A percentile compares a stretch with the other conserved stretches of the same genome.
phyloP scores from a whole-genome alignment of 1,140 invertebrate species.

The Tachypleus tridentatus region DNA sequence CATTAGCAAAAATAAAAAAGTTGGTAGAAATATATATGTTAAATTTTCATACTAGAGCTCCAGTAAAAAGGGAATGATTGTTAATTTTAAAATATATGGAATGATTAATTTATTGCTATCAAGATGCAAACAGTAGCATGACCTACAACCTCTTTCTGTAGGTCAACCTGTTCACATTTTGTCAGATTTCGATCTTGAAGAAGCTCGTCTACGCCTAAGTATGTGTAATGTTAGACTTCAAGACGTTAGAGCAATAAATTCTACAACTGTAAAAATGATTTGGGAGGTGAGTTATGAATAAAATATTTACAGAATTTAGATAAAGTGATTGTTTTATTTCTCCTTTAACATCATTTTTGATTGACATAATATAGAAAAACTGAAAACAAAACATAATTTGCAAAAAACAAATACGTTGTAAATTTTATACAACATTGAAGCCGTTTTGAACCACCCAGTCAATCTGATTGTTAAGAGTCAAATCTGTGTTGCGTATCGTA shows the following conservation, averaged over 20 bases:
- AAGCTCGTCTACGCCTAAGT: constrained; percentile 42
- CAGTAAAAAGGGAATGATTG: too few species aligned
- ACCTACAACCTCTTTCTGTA: constrained; percentile 30
- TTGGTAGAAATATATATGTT: too few species aligned
- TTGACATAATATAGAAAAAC: constrained; percentile 5
- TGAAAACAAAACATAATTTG: constrained; percentile 4
- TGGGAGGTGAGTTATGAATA: constrained; percentile 55
- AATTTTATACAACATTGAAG: too few species aligned
- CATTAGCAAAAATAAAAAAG: too few species aligned
- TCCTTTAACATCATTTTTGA: background rate
- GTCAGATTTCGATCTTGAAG: constrained; percentile 60
- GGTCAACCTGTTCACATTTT: constrained; percentile 46
- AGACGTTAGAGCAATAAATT: constrained; percentile 59
- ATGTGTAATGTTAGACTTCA: constrained; percentile 49
- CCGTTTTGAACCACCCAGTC: too few species aligned
- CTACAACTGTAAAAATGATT: constrained; percentile 62
- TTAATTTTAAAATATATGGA: too few species aligned
- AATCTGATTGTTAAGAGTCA: too few species aligned
- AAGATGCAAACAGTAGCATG: background rate
- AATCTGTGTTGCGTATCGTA: too few species aligned
- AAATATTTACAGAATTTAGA: background rate
- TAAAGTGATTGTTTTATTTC: background rate
- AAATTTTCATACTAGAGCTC: too few species aligned
- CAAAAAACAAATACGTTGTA: too few species aligned
- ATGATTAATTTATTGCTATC: too few species aligned